Conservation (phyloP, 2,113 vertebrate species). For the Ceyx melanurus region DNA sequence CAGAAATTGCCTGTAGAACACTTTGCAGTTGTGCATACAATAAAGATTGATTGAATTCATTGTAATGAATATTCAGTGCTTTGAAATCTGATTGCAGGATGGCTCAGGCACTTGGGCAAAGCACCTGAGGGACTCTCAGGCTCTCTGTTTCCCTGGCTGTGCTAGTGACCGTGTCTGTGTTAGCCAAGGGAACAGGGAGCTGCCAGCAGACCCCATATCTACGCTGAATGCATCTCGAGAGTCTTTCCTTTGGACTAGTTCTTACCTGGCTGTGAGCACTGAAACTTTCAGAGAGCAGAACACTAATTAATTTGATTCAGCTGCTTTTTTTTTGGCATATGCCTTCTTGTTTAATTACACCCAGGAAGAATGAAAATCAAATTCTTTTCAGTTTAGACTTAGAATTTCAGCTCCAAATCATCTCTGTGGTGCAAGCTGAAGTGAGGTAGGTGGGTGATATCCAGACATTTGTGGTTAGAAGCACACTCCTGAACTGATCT, state of each 20-base stretch:
- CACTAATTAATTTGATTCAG: neutral
- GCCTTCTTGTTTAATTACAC: neutral
- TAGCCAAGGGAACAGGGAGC: neutral
- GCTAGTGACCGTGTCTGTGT: too few species aligned
- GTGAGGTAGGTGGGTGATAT: neutral
- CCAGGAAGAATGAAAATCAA: neutral
- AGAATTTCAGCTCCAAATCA: neutral
- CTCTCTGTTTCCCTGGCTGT: neutral
- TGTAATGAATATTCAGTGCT: constrained; percentile 20
- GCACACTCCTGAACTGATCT: neutral
- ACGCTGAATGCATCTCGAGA: neutral
- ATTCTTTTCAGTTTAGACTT: neutral
- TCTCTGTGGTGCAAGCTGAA: neutral
- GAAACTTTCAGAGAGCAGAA: neutral
- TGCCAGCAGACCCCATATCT: neutral
- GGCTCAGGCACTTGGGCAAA: neutral
- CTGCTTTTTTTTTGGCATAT: neutral
- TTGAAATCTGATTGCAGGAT: neutral
- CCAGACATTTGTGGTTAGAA: neutral
- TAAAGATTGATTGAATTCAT: neutral
- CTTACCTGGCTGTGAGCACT: neutral
- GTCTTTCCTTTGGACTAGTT: neutral
- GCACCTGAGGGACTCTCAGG: neutral
- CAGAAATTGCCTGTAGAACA: neutral
- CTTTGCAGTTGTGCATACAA: neutral